A percentile compares a stretch with the other conserved stretches of the same genome.
These are phyloP conservation scores for Netta rufina DNA, from an alignment of 2,797 vertebrate genomes.

Conservation along the genomic window DNA sequence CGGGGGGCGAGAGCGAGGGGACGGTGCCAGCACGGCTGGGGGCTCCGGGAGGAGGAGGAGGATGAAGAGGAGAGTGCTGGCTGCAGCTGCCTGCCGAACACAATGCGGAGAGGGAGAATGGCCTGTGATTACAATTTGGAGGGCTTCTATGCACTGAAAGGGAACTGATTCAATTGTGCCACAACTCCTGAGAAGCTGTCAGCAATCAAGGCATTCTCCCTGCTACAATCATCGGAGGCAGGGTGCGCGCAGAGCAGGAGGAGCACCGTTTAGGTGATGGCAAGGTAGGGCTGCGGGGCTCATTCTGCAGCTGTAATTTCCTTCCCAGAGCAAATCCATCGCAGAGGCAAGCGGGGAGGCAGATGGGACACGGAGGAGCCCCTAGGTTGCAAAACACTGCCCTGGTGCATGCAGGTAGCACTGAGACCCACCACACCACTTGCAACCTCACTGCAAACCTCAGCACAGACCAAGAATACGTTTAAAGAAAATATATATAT, in stretches of 20 bases:
- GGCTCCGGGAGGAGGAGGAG: not conserved
- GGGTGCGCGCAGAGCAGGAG: not conserved
- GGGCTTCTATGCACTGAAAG: conserved; percentile 75
- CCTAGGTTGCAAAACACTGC: not conserved
- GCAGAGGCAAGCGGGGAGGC: not conserved
- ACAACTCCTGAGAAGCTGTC: conserved; percentile 68
- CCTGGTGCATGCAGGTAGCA: not conserved
- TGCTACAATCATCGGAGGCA: conserved; percentile 29
- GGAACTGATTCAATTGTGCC: conserved; percentile 75
- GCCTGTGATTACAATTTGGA: conserved; percentile 78
- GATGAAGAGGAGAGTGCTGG: not conserved
- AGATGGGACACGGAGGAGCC: not conserved
- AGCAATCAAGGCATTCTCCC: conserved; percentile 70
- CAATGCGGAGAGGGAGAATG: conserved; percentile 56
- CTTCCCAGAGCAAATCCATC: not conserved
- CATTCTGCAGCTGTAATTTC: not conserved
- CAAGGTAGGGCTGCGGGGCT: not conserved
- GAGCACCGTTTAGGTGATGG: not conserved
- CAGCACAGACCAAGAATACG: rapidly evolving
- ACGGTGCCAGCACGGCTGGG: not conserved
- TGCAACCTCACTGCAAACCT: not conserved
- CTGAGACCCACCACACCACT: not conserved
- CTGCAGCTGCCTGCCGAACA: conserved; percentile 46
- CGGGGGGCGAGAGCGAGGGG: not conserved
- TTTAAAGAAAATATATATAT: not conserved